Percentiles rank a stretch among this genome's conserved stretches.
Conservation (phyloP, 2,888 invertebrate species). For the Sisyra terminalis region DNA sequence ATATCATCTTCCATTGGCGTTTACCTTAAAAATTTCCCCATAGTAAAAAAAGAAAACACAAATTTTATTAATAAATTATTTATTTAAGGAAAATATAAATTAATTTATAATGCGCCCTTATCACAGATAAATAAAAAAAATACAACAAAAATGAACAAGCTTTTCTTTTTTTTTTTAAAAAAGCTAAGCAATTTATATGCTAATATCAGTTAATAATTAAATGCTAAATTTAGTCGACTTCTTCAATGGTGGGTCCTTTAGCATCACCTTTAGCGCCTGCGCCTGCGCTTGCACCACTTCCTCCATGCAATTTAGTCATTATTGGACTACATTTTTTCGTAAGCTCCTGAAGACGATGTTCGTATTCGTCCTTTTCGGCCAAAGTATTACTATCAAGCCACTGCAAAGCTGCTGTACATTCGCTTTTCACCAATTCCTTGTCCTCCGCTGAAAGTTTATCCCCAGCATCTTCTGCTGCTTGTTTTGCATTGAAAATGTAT, state of each 20-base stretch:
- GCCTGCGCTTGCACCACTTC: constrained; percentile 16
- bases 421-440: constrained; percentile 33
- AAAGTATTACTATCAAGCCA: constrained; percentile 52
- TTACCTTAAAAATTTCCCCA: too few relatives aligned
- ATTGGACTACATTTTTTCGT: constrained; percentile 31
- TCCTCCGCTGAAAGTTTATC: constrained; percentile 45
- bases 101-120: too few relatives aligned
- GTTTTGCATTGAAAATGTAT: constrained; percentile 50
- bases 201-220: too few relatives aligned
- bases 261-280: constrained; percentile 6
- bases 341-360: constrained; percentile 38
- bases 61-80: too few relatives aligned
- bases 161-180: too few relatives aligned
- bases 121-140: too few relatives aligned
- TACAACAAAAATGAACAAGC: too few relatives aligned
- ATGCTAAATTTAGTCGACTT: constrained; percentile 32
- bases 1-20: too few relatives aligned
- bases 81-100: too few relatives aligned
- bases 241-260: constrained; percentile 36
- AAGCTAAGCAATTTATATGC: too few relatives aligned
- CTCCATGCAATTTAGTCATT: constrained; percentile 39
- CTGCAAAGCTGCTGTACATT: constrained; percentile 38
- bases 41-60: too few relatives aligned
- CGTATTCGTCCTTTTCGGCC: constrained; percentile 50
- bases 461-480: constrained; percentile 43